Conservation (phyloP, 2,888 invertebrate genomes). For the Cataglyphis livida region DNA sequence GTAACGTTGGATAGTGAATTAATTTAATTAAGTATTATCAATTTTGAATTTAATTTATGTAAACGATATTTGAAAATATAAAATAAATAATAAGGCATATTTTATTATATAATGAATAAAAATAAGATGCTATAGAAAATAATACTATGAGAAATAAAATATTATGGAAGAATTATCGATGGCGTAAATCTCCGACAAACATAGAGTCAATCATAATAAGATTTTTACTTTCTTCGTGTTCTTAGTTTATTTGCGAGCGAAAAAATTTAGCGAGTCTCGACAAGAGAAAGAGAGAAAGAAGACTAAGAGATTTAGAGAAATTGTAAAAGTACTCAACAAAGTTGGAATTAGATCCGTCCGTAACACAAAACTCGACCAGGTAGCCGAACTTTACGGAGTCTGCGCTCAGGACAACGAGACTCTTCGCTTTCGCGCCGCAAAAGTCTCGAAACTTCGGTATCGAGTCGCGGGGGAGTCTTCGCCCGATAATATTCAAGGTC, state of each 20-base stretch:
- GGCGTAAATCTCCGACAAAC: background rate
- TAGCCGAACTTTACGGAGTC: constrained; percentile 65
- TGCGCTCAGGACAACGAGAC: constrained; percentile 67
- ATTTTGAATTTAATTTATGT: background rate
- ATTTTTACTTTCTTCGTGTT: background rate
- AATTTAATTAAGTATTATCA: background rate
- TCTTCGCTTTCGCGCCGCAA: constrained; percentile 69
- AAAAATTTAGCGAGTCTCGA: background rate
- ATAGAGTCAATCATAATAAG: background rate
- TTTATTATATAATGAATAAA: background rate
- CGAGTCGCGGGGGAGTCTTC: constrained; percentile 62
- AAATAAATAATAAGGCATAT: background rate
- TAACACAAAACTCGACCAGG: constrained; percentile 52
- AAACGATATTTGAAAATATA: background rate
- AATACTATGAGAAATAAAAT: background rate
- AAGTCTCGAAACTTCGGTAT: constrained; percentile 73
- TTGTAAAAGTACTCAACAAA: constrained; percentile 48
- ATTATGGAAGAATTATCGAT: background rate
- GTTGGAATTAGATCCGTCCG: constrained; percentile 48
- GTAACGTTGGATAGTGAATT: background rate
- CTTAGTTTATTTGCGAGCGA: background rate
- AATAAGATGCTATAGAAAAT: background rate
- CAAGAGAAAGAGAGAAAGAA: too few species aligned
- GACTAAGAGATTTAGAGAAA: constrained; percentile 37
- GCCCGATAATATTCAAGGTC: constrained; percentile 71